A percentile compares a stretch with the other conserved stretches of the same genome.
phyloP scores from a whole-genome alignment of 1,140 invertebrate genomes.

The Diprion similis region DNA sequence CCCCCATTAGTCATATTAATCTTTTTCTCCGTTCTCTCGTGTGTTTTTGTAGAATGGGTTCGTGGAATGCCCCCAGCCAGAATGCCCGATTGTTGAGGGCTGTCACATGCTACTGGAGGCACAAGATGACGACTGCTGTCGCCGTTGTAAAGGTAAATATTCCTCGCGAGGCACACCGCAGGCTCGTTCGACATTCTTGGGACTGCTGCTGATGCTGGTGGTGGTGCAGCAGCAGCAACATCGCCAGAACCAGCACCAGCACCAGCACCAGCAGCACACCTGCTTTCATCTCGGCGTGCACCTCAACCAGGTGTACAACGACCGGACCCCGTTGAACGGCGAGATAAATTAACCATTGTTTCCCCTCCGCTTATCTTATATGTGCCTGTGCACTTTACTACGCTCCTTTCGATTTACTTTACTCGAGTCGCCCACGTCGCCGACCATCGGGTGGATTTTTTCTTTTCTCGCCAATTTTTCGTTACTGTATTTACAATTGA shows the following conservation, averaged over 20 bases:
- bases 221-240: too few species aligned
- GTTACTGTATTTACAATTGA: too few species aligned
- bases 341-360: conserved; percentile 5
- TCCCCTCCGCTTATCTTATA: background rate
- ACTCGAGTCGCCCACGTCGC: too few species aligned
- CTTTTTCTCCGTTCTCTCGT: conserved; percentile 18
- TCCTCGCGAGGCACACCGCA: conserved; percentile 76
- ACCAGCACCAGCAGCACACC: background rate
- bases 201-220: background rate
- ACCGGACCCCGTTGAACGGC: background rate
- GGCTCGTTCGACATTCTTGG: conserved; percentile 37
- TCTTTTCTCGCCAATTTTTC: too few species aligned
- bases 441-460: too few species aligned
- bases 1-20: conserved; percentile 4
- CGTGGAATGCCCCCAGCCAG: conserved; percentile 70
- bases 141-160: conserved; percentile 72
- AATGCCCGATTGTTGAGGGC: conserved; percentile 73
- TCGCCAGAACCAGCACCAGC: background rate
- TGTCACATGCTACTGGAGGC: conserved; percentile 71
- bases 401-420: too few species aligned
- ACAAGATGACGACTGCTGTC: conserved; percentile 68
- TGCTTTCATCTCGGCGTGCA: conserved; percentile 7
- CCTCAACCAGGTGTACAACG: conserved; percentile 5
- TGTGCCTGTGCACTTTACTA: background rate
- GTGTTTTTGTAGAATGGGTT: conserved; percentile 72